These are phyloP conservation scores for Lasioglossum vierecki DNA, from an alignment of 2,888 invertebrate genomes.

Conservation along the genomic window DNA sequence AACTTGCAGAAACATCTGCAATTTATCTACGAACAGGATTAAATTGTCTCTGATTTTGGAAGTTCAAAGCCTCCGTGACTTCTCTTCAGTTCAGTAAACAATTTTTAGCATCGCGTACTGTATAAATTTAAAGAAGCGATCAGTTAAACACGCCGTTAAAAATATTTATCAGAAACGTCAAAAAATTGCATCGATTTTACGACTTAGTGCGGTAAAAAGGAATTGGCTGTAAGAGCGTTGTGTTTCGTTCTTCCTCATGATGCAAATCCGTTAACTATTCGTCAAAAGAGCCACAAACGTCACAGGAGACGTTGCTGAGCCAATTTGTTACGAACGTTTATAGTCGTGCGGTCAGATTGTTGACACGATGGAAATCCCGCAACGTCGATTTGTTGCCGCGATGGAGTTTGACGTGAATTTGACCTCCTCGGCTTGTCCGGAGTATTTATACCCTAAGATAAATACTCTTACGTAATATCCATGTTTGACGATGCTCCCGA, in stretches of 20 bases:
- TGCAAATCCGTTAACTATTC: not conserved
- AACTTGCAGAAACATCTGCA: too few relatives aligned
- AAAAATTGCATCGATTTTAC: not conserved
- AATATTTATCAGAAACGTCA: too few relatives aligned
- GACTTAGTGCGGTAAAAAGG: not conserved
- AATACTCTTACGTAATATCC: constrained; percentile 63
- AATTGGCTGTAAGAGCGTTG: not conserved
- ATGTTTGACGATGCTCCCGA: not conserved
- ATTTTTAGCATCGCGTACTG: too few relatives aligned
- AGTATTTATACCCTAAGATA: constrained; percentile 69
- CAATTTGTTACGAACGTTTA: not conserved
- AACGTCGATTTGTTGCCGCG: constrained; percentile 35
- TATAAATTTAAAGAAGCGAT: too few relatives aligned
- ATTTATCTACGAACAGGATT: too few relatives aligned
- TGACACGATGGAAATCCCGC: not conserved
- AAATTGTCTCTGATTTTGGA: too few relatives aligned
- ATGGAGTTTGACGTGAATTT: constrained; percentile 48
- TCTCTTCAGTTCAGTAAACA: too few relatives aligned
- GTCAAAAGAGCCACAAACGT: not conserved
- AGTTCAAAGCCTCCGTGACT: too few relatives aligned
- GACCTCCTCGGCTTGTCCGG: constrained; percentile 49
- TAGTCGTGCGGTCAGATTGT: not conserved
- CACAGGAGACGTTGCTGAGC: not conserved
- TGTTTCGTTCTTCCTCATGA: not conserved
- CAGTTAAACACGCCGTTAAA: too few relatives aligned